phyloP scores from a whole-genome alignment of 2,797 vertebrate species.

The Neostethus bicornis region DNA sequence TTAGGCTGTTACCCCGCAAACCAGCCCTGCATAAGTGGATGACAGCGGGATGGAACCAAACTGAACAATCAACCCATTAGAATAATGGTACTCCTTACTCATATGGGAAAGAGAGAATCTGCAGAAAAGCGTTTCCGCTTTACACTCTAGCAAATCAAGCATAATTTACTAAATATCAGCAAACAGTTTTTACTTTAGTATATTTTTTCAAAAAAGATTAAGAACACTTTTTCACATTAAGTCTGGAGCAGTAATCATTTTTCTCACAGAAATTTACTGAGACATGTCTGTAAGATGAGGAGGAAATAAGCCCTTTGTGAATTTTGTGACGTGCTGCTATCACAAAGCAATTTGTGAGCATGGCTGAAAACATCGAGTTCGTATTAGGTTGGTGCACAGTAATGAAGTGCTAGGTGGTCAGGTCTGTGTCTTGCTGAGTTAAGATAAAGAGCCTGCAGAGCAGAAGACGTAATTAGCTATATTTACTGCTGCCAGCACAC shows the following conservation, averaged over 20 bases:
- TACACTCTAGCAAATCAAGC: neutral
- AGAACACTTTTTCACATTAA: neutral
- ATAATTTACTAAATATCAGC: neutral
- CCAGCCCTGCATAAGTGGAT: no score
- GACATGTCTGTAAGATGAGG: slow-evolving; percentile 20
- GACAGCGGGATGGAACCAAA: no score
- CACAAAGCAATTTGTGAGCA: slow-evolving; percentile 65
- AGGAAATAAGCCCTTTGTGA: slow-evolving; percentile 12
- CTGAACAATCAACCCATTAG: no score
- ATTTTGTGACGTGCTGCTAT: slow-evolving; percentile 46
- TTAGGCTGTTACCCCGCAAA: no score
- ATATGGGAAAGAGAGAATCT: no score
- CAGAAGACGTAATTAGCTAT: slow-evolving; percentile 79
- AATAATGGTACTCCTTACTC: no score
- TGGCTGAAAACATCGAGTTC: slow-evolving; percentile 55
- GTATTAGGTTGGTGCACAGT: slow-evolving; percentile 69
- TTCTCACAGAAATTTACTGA: neutral
- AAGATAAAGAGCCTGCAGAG: slow-evolving; percentile 77
- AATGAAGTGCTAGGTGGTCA: slow-evolving; percentile 78
- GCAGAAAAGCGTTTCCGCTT: no score
- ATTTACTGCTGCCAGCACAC: slow-evolving; percentile 69
- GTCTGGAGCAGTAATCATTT: neutral
- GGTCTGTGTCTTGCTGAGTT: slow-evolving; percentile 79
- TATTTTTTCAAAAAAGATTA: neutral
- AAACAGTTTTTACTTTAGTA: neutral